phyloP scores from a whole-genome alignment of 1,140 invertebrate species.

The Lethrus apterus region DNA sequence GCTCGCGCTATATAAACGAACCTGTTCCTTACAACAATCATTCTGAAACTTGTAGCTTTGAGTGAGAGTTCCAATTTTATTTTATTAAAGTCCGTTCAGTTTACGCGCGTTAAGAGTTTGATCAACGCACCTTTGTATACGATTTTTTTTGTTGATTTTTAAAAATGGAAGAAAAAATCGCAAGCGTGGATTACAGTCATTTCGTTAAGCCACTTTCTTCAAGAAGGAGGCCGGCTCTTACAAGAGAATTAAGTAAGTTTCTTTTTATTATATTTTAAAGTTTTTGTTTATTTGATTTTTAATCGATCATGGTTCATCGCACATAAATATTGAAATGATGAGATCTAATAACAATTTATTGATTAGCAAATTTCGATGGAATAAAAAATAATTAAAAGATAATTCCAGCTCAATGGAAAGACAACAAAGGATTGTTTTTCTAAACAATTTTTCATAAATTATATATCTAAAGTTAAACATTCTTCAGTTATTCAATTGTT shows the following conservation, averaged over 20 bases:
- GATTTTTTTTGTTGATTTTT: too few species aligned
- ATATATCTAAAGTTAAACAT: too few species aligned
- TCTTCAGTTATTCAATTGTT: too few species aligned
- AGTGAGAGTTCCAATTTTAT: too few species aligned
- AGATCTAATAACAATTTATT: background rate
- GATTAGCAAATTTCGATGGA: background rate
- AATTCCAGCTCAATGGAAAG: background rate
- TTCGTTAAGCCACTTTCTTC: constrained; percentile 34
- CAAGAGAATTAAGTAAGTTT: constrained; percentile 39
- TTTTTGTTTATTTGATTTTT: background rate
- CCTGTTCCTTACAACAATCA: too few species aligned
- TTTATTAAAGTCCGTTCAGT: too few species aligned
- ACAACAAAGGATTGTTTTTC: background rate
- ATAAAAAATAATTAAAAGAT: background rate
- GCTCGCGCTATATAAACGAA: too few species aligned
- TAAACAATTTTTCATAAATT: too few species aligned
- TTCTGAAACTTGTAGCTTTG: too few species aligned
- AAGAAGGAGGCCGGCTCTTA: constrained; percentile 36
- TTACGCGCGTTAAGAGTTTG: too few species aligned
- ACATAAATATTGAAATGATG: background rate
- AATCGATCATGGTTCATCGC: background rate
- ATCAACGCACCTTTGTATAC: too few species aligned
- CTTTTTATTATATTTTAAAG: constrained; percentile 10
- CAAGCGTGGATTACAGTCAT: constrained; percentile 32
- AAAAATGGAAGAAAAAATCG: constrained; percentile 14